Base-by-base conservation (phyloP, 1,140 invertebrate genomes). In the Trichonephila inaurata region DNA sequence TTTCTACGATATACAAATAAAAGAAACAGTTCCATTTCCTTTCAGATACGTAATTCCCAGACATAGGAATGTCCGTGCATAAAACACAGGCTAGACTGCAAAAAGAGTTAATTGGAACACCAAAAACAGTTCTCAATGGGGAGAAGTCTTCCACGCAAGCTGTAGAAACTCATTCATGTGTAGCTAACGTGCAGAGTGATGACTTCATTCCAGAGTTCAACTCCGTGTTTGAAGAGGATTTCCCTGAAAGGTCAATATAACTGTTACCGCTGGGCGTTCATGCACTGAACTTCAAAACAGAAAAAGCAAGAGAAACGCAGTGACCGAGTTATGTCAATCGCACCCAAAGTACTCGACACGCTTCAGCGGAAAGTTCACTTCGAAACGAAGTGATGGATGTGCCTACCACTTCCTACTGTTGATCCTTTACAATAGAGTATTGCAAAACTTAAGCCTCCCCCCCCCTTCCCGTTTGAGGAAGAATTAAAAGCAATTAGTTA, bases 321-420 rank as follows among this genome's bases (percentile, higher is more conserved):
- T 77, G 72, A 77, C 72, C 72, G 72, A 77, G 33, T 77, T 77
- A 28, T 77, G 72, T 77, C 72, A 77, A 77, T 77, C 72, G 72
- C 72, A 77, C 72, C 72, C 72, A 18, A 40, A 77, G 28, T 28
- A 33, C 72, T 28, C 72, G 72, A 28, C 28, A 77, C 72, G 72
- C 72, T 77, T 19, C 72, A 40, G 24, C 33, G 72, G 28, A 40
- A 33, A 77, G 72, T 77, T 77, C 72, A 77, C 28, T 77, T 77
- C 28, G 14, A 40, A 18, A 40, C 28, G 14, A 18, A 16, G 7
- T 77, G 66, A 69, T 12, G n/a, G 66, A 24, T 69, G 66, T 12
- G 24, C 24, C 10, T 18, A 16, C 28, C 33, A 18, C 28, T 77
- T 77, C 72, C 72, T 77, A 33, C 72, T n/a, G 66, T 28, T 69